Conservation (phyloP, 2,797 vertebrate genomes). For the Diglossa cyanea region DNA sequence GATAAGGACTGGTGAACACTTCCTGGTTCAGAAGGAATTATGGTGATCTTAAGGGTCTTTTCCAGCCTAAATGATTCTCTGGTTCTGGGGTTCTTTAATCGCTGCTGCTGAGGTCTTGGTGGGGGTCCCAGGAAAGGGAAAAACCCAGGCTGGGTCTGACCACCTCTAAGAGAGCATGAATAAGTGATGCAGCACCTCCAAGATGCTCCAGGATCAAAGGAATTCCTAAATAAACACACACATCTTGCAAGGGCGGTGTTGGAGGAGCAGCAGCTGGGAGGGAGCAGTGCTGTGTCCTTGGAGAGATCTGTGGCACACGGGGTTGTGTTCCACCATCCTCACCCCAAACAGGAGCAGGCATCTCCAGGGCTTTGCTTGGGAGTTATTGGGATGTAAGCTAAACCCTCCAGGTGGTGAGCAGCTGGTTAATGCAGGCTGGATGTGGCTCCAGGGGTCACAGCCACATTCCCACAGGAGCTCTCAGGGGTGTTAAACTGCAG, state of each 20-base stretch:
- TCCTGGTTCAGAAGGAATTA: not conserved
- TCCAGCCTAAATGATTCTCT: not conserved
- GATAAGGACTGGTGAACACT: not conserved
- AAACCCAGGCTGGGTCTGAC: not conserved
- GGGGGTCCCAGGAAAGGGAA: not conserved
- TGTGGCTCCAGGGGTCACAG: not conserved
- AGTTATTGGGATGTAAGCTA: not conserved
- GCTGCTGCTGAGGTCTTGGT: not conserved
- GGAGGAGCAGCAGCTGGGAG: not conserved
- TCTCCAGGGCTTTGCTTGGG: not conserved
- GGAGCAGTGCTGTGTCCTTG: not conserved
- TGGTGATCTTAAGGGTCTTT: not conserved
- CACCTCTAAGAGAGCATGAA: too few species aligned
- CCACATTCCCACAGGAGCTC: not conserved
- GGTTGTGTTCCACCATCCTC: not conserved
- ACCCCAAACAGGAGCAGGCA: not conserved
- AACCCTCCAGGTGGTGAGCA: not conserved
- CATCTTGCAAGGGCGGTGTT: accelerated
- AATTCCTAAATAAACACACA: not conserved
- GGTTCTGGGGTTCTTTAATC: not conserved
- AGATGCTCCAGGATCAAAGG: not conserved
- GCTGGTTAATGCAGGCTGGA: not conserved
- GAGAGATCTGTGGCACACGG: not conserved
- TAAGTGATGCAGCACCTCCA: not conserved
- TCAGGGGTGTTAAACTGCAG: not conserved